phyloP scores from a whole-genome alignment of 2,888 invertebrate species.

The Monopis laevigella region DNA sequence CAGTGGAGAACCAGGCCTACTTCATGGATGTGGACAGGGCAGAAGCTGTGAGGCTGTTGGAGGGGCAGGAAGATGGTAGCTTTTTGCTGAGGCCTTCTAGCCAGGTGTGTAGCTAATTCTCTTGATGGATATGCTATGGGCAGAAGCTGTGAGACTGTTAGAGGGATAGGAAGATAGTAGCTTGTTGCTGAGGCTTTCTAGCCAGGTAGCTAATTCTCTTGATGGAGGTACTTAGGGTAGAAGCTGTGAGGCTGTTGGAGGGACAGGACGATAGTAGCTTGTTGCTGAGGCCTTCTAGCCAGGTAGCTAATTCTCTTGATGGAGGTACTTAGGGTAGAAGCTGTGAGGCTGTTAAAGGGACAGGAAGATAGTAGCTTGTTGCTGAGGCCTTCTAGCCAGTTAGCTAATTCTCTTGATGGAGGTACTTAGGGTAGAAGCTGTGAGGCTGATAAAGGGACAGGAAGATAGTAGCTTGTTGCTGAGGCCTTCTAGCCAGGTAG shows the following conservation, averaged over 20 bases:
- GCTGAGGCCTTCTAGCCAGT: slow-evolving; percentile 64
- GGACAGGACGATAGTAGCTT: no score
- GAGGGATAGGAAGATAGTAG: slow-evolving; percentile 67
- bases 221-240: no score
- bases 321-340: slow-evolving; percentile 58
- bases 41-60: slow-evolving; percentile 59
- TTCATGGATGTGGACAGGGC: slow-evolving; percentile 64
- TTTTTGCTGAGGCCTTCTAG: slow-evolving; percentile 67
- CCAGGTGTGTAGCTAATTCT: slow-evolving; percentile 46
- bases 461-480: slow-evolving; percentile 70
- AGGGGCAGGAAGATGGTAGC: slow-evolving; percentile 66
- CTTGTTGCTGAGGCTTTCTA: slow-evolving; percentile 66
- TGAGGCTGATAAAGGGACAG: slow-evolving; percentile 56
- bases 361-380: slow-evolving; percentile 70
- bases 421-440: slow-evolving; percentile 59
- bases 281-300: no score
- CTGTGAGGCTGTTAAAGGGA: slow-evolving; percentile 57
- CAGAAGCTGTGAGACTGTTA: slow-evolving; percentile 59
- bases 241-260: no score
- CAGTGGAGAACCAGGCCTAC: slow-evolving; percentile 63
- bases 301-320: no score
- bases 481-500: slow-evolving; percentile 63
- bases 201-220: no score
- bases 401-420: slow-evolving; percentile 62
- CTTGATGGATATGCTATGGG: slow-evolving; percentile 63